These are phyloP conservation scores for Ochropleura leucogaster DNA, from an alignment of 2,888 invertebrate genomes.

Conservation along the genomic window DNA sequence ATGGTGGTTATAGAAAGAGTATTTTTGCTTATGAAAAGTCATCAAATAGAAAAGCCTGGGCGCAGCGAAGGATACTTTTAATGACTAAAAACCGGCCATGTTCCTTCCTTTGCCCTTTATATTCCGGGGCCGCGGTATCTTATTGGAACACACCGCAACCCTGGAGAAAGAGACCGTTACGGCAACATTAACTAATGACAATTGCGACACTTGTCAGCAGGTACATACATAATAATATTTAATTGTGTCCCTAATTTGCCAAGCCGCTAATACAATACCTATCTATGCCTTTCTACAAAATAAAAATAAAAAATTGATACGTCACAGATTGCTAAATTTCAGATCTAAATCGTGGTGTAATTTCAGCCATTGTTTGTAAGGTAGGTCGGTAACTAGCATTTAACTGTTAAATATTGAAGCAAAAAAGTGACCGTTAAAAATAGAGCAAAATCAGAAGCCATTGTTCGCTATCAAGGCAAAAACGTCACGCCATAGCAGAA, in stretches of 20 bases:
- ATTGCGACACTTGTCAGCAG: neutral
- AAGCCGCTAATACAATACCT: neutral
- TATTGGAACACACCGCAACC: too few species aligned
- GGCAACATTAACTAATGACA: neutral
- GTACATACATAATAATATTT: neutral
- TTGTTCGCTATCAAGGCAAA: constrained; percentile 42
- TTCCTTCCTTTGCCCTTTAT: too few species aligned
- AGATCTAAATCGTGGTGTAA: neutral
- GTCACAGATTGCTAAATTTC: neutral
- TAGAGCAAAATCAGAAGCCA: constrained; percentile 31
- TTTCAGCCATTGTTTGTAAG: neutral
- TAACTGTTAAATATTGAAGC: constrained; percentile 3
- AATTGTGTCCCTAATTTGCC: neutral
- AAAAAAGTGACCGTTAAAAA: constrained; percentile 23
- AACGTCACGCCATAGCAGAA: constrained; percentile 22
- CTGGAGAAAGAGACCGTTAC: too few species aligned
- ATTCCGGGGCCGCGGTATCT: too few species aligned
- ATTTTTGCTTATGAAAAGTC: too few species aligned
- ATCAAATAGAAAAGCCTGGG: too few species aligned
- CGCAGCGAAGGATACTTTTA: too few species aligned
- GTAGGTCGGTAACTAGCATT: neutral
- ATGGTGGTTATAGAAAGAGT: too few species aligned
- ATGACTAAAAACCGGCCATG: too few species aligned
- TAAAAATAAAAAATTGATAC: neutral
- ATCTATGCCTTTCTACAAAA: neutral